Base-by-base conservation (phyloP, 2,113 vertebrate genomes). In the Nannospalax galili region DNA sequence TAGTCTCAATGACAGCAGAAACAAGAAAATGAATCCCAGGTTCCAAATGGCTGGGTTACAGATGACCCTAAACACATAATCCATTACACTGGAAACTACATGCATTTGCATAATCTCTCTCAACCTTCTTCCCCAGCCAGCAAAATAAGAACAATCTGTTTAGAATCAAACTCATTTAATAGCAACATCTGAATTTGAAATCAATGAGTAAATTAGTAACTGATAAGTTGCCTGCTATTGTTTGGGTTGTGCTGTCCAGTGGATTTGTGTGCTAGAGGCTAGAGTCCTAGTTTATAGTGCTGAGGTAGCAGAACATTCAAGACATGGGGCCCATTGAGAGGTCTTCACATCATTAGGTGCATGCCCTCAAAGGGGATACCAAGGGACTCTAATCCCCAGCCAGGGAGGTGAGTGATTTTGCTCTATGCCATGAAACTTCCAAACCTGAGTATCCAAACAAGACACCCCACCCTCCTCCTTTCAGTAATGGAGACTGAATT, bases 41-140 rank as follows among this genome's bases (percentile, higher is more conserved):
- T 84, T 92, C 58, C 69, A 84, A 89, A 64, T 37, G 79, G 88
- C 37, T 45, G 22, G 58, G 35, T 80, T 77, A 89, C 56, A 84
- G 67, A 52, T 52, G 11, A 52, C 6, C 48, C n/a, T 52, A 6
- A 52, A 52, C 48, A 52, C 48, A 52, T 52, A 14, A n/a, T n/a
- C n/a, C n/a, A n/a, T n/a, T n/a, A n/a, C n/a, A n/a, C n/a, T n/a
- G n/a, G n/a, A n/a, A 88, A n/a, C 2, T 40, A 74, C 67, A 84
- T 2, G 75, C 7, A 48, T n/a, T 28, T 70, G 37, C 52, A 84
- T 42, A 48, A 64, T 82, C 24, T 88, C 77, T 42, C 56, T 74
- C 45, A 22, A 62, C 81, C 30, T 37, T 32, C 74, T 37, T 7
- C 15, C 42, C 48, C 48, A 52, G 48, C 7, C 24, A 75, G 70